Percentiles rank a stretch among this genome's conserved stretches.
These are phyloP conservation scores for Silvanus unidentatus DNA, from an alignment of 2,888 invertebrate genomes.

Conservation along the genomic window DNA sequence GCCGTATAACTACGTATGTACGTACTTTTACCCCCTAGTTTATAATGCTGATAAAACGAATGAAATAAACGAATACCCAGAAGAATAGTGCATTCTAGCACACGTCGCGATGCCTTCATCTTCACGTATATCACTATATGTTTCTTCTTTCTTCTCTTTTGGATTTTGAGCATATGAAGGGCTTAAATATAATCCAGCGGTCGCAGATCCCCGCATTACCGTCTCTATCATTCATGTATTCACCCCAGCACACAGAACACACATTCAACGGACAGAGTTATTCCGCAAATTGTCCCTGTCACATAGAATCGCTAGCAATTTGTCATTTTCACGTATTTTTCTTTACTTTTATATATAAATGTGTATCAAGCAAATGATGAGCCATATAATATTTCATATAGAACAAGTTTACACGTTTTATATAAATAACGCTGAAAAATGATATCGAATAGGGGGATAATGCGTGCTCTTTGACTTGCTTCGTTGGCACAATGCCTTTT, in stretches of 20 bases:
- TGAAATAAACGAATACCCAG: background rate
- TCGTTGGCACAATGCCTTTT: no score
- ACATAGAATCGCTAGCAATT: conserved; percentile 37
- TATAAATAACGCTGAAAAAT: no score
- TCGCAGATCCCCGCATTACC: conserved; percentile 35
- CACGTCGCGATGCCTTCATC: no score
- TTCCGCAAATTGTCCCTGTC: conserved; percentile 42
- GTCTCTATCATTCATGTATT: conserved; percentile 43
- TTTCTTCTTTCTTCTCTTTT: conserved; percentile 10
- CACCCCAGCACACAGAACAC: conserved; percentile 29
- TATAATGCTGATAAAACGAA: conserved; percentile 3
- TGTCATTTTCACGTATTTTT: conserved; percentile 33
- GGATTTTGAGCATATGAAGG: conserved; percentile 28
- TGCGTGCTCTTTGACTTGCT: no score
- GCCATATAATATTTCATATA: no score
- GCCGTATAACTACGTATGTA: no score
- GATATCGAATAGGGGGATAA: no score
- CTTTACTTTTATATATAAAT: conserved; percentile 10
- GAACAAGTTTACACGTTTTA: no score
- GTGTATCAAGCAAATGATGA: conserved; percentile 2
- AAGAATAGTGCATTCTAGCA: background rate
- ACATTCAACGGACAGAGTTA: conserved; percentile 24
- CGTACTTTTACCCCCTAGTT: no score
- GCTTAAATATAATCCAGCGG: conserved; percentile 35
- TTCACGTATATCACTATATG: no score